phyloP scores from a whole-genome alignment of 2,888 invertebrate species.

The Drosophila anomelani region DNA sequence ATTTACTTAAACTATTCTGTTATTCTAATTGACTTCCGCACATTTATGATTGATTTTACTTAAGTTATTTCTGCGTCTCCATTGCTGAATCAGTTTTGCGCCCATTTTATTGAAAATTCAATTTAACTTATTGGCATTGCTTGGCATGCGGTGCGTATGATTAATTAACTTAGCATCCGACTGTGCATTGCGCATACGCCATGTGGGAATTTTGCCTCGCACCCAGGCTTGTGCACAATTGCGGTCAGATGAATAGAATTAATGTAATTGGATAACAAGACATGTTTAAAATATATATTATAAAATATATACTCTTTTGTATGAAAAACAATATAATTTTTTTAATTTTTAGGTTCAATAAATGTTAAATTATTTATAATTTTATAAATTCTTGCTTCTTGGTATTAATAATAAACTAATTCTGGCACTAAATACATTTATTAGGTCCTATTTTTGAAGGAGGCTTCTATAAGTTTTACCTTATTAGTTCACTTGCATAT shows the following conservation, averaged over 20 bases:
- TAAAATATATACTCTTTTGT: too few relatives aligned
- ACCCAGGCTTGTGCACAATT: slow-evolving; percentile 3
- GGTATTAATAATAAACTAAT: not conserved
- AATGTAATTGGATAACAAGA: not conserved
- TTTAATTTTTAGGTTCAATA: too few relatives aligned
- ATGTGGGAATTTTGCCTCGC: slow-evolving; percentile 26
- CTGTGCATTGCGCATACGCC: slow-evolving; percentile 45
- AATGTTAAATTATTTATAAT: too few relatives aligned
- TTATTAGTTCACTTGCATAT: not conserved
- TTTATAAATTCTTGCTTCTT: too few relatives aligned
- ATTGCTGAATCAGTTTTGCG: slow-evolving; percentile 28
- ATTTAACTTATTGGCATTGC: slow-evolving; percentile 47
- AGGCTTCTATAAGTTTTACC: not conserved
- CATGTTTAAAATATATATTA: too few relatives aligned
- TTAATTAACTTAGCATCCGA: slow-evolving; percentile 55
- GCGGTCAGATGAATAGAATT: not conserved
- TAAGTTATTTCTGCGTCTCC: slow-evolving; percentile 3
- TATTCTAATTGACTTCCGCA: slow-evolving; percentile 13
- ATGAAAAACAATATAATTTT: too few relatives aligned
- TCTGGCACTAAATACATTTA: not conserved
- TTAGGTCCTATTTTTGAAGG: not conserved
- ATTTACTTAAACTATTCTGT: too few relatives aligned
- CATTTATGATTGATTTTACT: slow-evolving; percentile 30
- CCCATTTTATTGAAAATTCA: slow-evolving; percentile 48
- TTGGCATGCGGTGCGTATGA: slow-evolving; percentile 51